phyloP scores from a whole-genome alignment of 2,888 invertebrate genomes.

The Stomorhina lunata region DNA sequence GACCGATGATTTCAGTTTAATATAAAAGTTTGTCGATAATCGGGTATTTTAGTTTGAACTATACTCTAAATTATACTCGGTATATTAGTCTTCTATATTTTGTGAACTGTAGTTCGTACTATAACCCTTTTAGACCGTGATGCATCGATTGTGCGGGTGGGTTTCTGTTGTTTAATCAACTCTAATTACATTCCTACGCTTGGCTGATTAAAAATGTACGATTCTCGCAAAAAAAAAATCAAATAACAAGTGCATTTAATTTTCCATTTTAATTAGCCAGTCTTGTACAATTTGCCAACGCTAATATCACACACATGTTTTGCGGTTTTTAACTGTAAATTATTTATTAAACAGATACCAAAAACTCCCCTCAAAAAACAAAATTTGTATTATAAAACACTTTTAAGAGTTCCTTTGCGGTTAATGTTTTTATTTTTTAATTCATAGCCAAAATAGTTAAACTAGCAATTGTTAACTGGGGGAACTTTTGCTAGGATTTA shows the following conservation, averaged over 20 bases:
- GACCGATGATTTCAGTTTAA: too few relatives aligned
- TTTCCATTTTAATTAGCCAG: slow-evolving; percentile 33
- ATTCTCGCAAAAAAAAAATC: background rate
- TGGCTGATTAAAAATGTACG: too few relatives aligned
- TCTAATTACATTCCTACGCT: too few relatives aligned
- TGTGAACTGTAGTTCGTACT: too few relatives aligned
- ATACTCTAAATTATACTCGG: too few relatives aligned
- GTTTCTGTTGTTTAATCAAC: too few relatives aligned
- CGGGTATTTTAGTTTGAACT: too few relatives aligned
- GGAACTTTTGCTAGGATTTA: too few relatives aligned
- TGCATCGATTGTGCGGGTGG: too few relatives aligned
- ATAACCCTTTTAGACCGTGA: too few relatives aligned
- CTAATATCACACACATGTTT: slow-evolving; percentile 19
- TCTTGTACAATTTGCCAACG: slow-evolving; percentile 49
- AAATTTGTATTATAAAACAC: slow-evolving; percentile 38
- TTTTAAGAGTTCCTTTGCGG: slow-evolving; percentile 61
- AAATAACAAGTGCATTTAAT: slow-evolving; percentile 40
- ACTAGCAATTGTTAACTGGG: slow-evolving; percentile 4
- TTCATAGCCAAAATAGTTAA: slow-evolving; percentile 3
- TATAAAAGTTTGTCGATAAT: too few relatives aligned
- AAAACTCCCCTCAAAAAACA: background rate
- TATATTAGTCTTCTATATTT: too few relatives aligned
- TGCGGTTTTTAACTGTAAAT: slow-evolving; percentile 23
- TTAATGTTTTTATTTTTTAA: background rate
- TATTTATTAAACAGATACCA: slow-evolving; percentile 42